Percentiles rank a stretch among this genome's conserved stretches.
These are phyloP conservation scores for Caenorhabditis japonica DNA, from an alignment of 2,888 invertebrate genomes.

Conservation along the genomic window DNA sequence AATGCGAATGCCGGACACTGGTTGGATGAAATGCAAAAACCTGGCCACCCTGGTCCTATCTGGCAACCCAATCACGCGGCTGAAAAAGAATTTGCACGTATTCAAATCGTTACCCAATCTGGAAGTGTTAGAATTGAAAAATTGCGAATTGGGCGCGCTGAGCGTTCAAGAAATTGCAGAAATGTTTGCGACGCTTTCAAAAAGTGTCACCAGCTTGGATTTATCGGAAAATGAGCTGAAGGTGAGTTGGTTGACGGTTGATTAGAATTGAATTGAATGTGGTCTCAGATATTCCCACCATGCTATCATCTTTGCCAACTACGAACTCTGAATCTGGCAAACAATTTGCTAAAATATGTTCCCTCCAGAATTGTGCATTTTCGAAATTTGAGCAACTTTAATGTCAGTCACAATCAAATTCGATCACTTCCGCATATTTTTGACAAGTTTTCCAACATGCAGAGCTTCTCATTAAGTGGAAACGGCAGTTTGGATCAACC, in stretches of 20 bases:
- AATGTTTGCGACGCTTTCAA: constrained; percentile 11
- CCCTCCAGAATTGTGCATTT: constrained; percentile 6
- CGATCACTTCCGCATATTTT: constrained; percentile 11
- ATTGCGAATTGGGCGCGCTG: not conserved
- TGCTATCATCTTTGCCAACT: constrained; percentile 21
- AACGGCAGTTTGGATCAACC: constrained; percentile 14
- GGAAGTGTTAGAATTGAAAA: constrained; percentile 5
- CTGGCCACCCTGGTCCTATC: constrained; percentile 7
- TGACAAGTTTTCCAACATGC: constrained; percentile 4
- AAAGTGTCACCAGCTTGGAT: not conserved
- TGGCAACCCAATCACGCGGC: constrained; percentile 32
- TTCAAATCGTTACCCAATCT: constrained; percentile 2
- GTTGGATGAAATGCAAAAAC: constrained; percentile 19
- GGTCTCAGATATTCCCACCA: constrained; percentile 24
- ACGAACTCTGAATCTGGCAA: not conserved
- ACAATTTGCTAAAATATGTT: constrained; percentile 17
- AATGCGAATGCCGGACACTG: constrained; percentile 15
- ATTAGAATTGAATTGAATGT: too few relatives aligned
- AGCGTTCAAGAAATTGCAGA: not conserved
- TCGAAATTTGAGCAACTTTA: not conserved
- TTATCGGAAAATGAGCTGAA: constrained; percentile 14
- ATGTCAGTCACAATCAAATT: constrained; percentile 14
- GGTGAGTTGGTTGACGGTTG: constrained; percentile 14
- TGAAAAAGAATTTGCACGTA: constrained; percentile 6
- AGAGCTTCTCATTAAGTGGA: constrained; percentile 7